A percentile compares a stretch with the other conserved stretches of the same genome.
Evolutionary conservation across 2,113 vertebrate genomes (phyloP).

Genomic region (Microtus oregoni): DNA sequence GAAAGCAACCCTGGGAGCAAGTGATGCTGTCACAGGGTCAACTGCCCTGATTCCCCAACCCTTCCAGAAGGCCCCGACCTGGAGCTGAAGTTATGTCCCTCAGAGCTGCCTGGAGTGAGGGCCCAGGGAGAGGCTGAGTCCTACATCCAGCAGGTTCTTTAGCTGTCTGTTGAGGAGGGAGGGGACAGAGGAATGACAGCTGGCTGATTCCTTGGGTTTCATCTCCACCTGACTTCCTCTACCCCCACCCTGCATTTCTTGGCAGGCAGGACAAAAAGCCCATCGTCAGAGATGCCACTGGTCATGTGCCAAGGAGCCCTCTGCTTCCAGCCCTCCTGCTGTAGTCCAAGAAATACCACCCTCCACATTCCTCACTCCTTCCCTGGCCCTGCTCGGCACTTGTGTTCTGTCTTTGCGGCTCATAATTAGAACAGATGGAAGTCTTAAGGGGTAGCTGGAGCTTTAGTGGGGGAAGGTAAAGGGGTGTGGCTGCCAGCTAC

Average conservation of each 20-base stretch:
- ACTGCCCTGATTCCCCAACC: not conserved
- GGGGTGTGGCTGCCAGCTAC: not conserved
- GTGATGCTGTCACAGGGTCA: not conserved
- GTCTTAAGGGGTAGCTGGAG: not conserved
- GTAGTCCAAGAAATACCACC: not conserved
- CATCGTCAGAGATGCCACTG: conserved; percentile 25
- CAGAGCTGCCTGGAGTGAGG: not conserved
- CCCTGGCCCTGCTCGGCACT: not conserved
- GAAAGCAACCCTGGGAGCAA: not conserved
- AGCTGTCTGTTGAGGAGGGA: not conserved
- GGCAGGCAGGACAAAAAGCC: conserved; percentile 50
- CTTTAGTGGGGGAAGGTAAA: not conserved
- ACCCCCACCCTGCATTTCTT: conserved; percentile 49
- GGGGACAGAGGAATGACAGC: not conserved
- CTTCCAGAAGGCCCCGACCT: not conserved
- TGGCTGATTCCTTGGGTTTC: conserved; percentile 57
- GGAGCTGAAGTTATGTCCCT: not conserved
- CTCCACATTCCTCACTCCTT: not conserved
- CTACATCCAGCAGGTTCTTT: not conserved
- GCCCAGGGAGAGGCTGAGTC: not conserved
- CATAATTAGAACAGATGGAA: not conserved
- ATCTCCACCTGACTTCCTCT: conserved; percentile 55
- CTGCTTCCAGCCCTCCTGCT: not conserved
- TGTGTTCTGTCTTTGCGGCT: not conserved
- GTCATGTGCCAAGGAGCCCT: not conserved